phyloP scores from a whole-genome alignment of 1,140 invertebrate species.

The Phortica variegata region DNA sequence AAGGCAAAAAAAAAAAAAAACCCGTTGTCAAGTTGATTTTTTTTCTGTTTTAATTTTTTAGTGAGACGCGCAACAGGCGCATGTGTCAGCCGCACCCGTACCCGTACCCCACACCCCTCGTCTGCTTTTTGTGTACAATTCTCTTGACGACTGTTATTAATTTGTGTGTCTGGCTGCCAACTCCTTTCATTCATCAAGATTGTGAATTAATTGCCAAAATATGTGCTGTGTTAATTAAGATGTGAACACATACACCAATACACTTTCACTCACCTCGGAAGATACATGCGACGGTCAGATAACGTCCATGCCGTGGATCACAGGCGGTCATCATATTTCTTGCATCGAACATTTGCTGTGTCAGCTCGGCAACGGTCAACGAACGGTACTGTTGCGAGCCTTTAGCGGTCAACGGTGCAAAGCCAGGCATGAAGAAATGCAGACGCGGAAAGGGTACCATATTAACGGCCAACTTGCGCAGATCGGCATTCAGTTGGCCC shows the following conservation, averaged over 20 bases:
- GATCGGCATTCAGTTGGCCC: slow-evolving; percentile 84
- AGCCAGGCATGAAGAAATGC: slow-evolving; percentile 97
- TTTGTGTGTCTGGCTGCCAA: background rate
- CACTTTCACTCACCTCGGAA: slow-evolving; percentile 77
- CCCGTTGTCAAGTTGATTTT: too few species aligned
- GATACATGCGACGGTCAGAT: slow-evolving; percentile 91
- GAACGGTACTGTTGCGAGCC: slow-evolving; percentile 82
- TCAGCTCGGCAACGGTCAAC: slow-evolving; percentile 84
- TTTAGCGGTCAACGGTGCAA: slow-evolving; percentile 88
- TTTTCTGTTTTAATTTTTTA: too few species aligned
- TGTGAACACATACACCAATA: too few species aligned
- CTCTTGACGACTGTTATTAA: background rate
- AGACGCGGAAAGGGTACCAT: slow-evolving; percentile 97
- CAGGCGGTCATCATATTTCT: slow-evolving; percentile 98
- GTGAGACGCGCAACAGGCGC: too few species aligned
- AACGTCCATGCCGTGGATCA: slow-evolving; percentile 88
- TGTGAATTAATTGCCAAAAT: background rate
- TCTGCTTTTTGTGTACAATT: background rate
- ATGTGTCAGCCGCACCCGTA: slow-evolving; percentile 21
- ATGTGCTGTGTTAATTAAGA: too few species aligned
- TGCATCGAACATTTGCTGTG: slow-evolving; percentile 88
- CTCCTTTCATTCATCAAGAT: slow-evolving; percentile 3
- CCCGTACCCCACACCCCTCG: slow-evolving; percentile 5
- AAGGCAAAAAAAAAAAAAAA: too few species aligned
- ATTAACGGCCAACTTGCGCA: slow-evolving; percentile 93